A percentile compares a stretch with the other conserved stretches of the same genome.
These are phyloP conservation scores for Chrysochloris asiatica DNA, from an alignment of 2,113 vertebrate species.

Conservation along the genomic window DNA sequence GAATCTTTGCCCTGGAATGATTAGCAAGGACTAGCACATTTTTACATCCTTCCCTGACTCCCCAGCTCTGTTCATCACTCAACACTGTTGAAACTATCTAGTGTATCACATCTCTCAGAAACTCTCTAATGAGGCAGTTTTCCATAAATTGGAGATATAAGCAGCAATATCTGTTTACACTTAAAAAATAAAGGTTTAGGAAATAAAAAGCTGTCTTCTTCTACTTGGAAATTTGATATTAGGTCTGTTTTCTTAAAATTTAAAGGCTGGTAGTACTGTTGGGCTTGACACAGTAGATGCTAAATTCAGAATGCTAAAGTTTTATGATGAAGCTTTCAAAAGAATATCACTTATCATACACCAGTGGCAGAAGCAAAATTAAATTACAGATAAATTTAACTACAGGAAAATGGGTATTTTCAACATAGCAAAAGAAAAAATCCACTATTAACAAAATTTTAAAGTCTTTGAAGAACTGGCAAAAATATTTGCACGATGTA, in stretches of 20 bases:
- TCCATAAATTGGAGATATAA: background rate
- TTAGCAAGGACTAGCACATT: background rate
- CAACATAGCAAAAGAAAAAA: background rate
- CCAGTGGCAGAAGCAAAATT: constrained; percentile 7
- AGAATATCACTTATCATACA: background rate
- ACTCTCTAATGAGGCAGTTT: background rate
- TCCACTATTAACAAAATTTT: background rate
- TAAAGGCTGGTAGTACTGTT: background rate
- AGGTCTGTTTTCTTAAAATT: background rate
- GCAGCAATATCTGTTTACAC: background rate
- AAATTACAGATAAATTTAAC: constrained; percentile 35
- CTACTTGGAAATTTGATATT: constrained; percentile 21
- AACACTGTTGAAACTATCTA: background rate
- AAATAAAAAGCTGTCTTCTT: background rate
- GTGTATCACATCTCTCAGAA: background rate
- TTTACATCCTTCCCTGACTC: constrained; percentile 35
- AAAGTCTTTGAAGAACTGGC: background rate
- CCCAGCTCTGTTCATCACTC: background rate
- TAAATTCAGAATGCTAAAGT: constrained; percentile 4
- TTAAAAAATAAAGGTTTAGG: background rate
- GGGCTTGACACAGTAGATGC: background rate
- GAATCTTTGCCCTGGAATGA: constrained; percentile 23
- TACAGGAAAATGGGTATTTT: constrained; percentile 31
- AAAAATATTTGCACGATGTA: constrained; percentile 31
- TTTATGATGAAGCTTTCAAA: constrained; percentile 49